Conservation (phyloP, 2,797 vertebrate genomes). For the Halcyon leucocephala region DNA sequence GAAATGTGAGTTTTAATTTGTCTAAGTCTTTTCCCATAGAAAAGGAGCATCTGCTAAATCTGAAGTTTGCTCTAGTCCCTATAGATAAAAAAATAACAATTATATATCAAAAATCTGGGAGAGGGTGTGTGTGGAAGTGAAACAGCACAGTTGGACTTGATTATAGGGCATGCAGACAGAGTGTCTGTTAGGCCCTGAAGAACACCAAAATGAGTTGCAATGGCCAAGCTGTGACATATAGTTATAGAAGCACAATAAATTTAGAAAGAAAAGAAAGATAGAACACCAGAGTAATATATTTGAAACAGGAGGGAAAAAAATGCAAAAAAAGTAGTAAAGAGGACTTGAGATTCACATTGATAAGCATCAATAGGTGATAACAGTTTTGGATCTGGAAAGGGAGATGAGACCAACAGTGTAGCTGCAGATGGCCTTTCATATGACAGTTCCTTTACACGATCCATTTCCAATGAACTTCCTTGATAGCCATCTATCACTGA, state of each 20-base stretch:
- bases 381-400: neutral
- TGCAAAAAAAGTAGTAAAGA: neutral
- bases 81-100: neutral
- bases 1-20: neutral
- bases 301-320: neutral
- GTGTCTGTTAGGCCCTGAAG: neutral
- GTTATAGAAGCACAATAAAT: neutral
- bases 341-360: neutral
- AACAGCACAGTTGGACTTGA: neutral
- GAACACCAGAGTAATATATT: neutral
- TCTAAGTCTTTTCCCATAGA: neutral
- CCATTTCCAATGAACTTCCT: neutral
- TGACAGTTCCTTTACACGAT: constrained; percentile 14
- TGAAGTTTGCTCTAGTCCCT: neutral
- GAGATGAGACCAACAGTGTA: neutral
- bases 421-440: constrained; percentile 6
- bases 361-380: constrained; percentile 4
- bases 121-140: neutral
- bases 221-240: neutral
- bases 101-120: neutral
- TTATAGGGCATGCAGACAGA: neutral
- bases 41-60: neutral
- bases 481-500: constrained; percentile 51
- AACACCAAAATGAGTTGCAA: neutral
- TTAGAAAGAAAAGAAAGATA: neutral